Conservation (phyloP, 1,140 invertebrate species). For the Conus betulinus region DNA sequence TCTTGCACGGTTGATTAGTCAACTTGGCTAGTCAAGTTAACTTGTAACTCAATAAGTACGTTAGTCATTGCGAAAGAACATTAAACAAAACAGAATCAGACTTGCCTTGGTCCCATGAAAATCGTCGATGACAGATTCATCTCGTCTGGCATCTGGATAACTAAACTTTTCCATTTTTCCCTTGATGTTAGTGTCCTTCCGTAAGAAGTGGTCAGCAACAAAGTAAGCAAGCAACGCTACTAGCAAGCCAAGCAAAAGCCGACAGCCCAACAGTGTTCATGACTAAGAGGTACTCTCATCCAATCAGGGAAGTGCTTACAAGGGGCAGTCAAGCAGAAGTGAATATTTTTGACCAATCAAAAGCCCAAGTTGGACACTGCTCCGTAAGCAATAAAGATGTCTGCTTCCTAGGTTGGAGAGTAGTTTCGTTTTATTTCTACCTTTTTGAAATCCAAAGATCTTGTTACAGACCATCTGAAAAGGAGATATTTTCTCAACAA, state of each 20-base stretch:
- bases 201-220: not conserved
- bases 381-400: not conserved
- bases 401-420: not conserved
- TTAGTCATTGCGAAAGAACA: not conserved
- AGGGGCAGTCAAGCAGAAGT: not conserved
- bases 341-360: not conserved
- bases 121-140: constrained; percentile 86
- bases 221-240: not conserved
- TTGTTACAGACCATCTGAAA: not conserved
- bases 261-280: not conserved
- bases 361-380: not conserved
- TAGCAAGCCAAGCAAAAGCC: not conserved
- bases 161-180: constrained; percentile 60
- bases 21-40: too few relatives aligned
- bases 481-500: constrained; percentile 24
- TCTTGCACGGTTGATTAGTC: too few relatives aligned
- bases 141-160: constrained; percentile 87
- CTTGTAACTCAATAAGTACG: too few relatives aligned
- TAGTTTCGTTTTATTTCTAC: constrained; percentile 10
- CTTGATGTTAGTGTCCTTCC: constrained; percentile 30
- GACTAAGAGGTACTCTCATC: not conserved
- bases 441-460: not conserved
- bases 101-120: constrained; percentile 89
- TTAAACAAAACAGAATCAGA: not conserved
- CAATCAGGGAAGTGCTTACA: not conserved